phyloP scores from a whole-genome alignment of 2,797 vertebrate species.

The Cottoperca gobio region DNA sequence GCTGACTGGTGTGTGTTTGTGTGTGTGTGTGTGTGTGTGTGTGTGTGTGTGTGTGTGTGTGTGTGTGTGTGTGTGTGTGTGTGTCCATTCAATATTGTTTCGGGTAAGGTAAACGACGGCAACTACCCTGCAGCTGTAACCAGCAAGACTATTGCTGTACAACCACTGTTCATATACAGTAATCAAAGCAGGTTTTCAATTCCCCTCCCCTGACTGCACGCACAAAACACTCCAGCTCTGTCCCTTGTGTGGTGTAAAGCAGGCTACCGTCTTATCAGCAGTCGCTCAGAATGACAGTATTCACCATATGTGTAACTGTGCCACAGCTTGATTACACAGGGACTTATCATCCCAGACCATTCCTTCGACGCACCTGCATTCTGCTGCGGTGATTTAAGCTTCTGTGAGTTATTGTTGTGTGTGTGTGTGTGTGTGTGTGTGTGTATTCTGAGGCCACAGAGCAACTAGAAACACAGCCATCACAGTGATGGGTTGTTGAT shows the following conservation, averaged over 20 bases:
- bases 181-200: conserved; percentile 57
- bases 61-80: conserved; percentile 19
- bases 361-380: conserved; percentile 59
- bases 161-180: conserved; percentile 29
- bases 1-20: conserved; percentile 36
- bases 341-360: conserved; percentile 62
- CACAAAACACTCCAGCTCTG: conserved; percentile 42
- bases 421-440: too few relatives aligned
- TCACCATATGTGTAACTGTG: conserved; percentile 48
- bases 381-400: conserved; percentile 45
- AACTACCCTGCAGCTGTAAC: conserved; percentile 21
- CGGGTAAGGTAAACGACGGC: conserved; percentile 24
- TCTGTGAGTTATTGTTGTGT: conserved; percentile 26
- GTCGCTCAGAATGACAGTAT: conserved; percentile 60
- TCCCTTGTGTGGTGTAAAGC: conserved; percentile 57
- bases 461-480: conserved; percentile 26
- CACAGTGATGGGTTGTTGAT: conserved; percentile 25
- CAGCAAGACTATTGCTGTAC: conserved; percentile 18
- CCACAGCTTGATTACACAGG: conserved; percentile 62
- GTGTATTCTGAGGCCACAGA: conserved; percentile 45
- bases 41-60: conserved; percentile 23
- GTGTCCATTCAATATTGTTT: conserved; percentile 21
- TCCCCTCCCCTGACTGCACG: conserved; percentile 34
- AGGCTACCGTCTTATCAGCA: conserved; percentile 60
- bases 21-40: conserved; percentile 8